Conservation (phyloP, 2,113 vertebrate genomes). For the Erpornis zantholeuca region DNA sequence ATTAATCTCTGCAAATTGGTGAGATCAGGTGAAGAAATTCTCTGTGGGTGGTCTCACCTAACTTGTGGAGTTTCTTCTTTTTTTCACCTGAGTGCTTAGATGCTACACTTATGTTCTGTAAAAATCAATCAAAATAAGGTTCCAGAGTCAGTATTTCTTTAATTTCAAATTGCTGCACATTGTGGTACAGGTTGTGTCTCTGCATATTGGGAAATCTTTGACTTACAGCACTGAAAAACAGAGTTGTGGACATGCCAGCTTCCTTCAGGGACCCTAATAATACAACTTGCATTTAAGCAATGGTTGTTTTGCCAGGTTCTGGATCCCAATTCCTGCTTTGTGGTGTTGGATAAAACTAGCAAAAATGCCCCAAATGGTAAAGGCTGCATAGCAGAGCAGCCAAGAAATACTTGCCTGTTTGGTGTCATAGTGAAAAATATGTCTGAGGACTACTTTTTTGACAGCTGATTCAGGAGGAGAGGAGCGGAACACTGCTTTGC, state of each 20-base stretch:
- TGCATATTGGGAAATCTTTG: neutral
- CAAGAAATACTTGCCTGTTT: neutral
- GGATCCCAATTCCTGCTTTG: neutral
- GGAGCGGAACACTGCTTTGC: neutral
- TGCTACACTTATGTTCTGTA: neutral
- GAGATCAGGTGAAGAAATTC: conserved; percentile 16
- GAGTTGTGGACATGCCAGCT: neutral
- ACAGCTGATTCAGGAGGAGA: neutral
- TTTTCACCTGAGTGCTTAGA: neutral
- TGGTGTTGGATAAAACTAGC: neutral
- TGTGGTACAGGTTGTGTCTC: neutral
- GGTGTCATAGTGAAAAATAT: neutral
- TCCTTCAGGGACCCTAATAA: neutral
- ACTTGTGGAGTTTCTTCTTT: neutral
- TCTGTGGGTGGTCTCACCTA: neutral
- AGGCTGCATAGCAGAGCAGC: neutral
- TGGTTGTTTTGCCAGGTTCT: neutral
- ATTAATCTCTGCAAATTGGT: conserved; percentile 9
- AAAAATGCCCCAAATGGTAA: neutral
- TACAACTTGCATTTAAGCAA: neutral
- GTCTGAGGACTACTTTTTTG: neutral
- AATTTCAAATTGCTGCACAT: neutral
- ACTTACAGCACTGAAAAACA: neutral
- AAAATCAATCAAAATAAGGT: neutral
- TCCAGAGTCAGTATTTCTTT: neutral